phyloP scores from a whole-genome alignment of 2,888 invertebrate species.

The Phragmatobia fuliginosa region DNA sequence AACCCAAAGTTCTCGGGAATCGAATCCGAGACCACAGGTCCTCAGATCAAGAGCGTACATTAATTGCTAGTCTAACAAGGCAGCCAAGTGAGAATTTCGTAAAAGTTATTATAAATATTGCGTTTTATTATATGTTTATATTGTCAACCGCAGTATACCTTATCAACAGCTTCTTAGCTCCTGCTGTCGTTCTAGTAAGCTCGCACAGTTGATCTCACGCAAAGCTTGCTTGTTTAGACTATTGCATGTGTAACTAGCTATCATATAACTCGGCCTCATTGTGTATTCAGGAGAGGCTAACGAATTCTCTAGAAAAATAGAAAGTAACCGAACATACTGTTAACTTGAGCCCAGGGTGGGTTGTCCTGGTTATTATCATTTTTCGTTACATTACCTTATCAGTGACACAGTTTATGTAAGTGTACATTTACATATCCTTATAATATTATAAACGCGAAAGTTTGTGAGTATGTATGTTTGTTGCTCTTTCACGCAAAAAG shows the following conservation, averaged over 20 bases:
- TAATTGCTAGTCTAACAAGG: too few species aligned
- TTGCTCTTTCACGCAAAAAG: too few species aligned
- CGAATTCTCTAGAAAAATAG: slow-evolving; percentile 29
- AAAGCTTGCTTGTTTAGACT: slow-evolving; percentile 61
- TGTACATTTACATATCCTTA: background rate
- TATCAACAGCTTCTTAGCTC: slow-evolving; percentile 28
- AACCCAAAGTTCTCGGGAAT: too few species aligned
- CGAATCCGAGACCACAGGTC: too few species aligned
- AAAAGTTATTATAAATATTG: too few species aligned
- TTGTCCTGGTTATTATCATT: background rate
- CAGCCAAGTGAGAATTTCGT: too few species aligned
- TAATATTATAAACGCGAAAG: too few species aligned
- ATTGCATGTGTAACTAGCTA: slow-evolving; percentile 63
- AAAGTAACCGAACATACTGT: slow-evolving; percentile 25
- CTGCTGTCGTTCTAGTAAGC: slow-evolving; percentile 31
- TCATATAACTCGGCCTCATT: slow-evolving; percentile 57
- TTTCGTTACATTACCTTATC: slow-evolving; percentile 6
- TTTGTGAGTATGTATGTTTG: too few species aligned
- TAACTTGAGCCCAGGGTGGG: slow-evolving; percentile 19
- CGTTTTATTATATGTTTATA: too few species aligned
- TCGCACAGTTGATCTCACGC: slow-evolving; percentile 61
- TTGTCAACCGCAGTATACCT: slow-evolving; percentile 23
- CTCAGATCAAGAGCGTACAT: too few species aligned
- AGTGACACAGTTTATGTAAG: background rate
- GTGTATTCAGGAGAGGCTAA: slow-evolving; percentile 50